A percentile compares a stretch with the other conserved stretches of the same genome.
phyloP scores from a whole-genome alignment of 2,888 invertebrate species.

The Leistus spinibarbis region DNA sequence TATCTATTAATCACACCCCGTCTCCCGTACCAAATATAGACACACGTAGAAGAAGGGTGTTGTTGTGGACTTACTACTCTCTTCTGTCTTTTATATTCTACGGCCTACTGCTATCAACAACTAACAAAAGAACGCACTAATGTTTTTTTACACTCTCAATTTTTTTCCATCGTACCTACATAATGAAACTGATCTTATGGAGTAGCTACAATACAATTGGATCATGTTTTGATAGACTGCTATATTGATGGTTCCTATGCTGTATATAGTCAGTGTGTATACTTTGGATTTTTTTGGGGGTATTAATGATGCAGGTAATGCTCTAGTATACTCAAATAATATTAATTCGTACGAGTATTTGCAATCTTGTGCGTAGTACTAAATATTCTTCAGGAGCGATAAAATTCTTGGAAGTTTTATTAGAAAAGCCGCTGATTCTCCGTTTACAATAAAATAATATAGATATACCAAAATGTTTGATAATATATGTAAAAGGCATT shows the following conservation, averaged over 20 bases:
- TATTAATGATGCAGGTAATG: too few relatives aligned
- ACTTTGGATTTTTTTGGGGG: too few relatives aligned
- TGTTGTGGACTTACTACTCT: neutral
- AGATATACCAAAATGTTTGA: too few relatives aligned
- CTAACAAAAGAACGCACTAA: neutral
- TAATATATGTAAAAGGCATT: too few relatives aligned
- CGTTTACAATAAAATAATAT: too few relatives aligned
- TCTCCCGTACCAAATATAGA: neutral
- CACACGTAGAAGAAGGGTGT: constrained; percentile 11
- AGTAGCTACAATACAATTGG: neutral
- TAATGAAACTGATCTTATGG: neutral
- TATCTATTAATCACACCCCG: constrained; percentile 34
- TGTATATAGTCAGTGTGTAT: neutral
- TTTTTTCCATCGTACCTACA: neutral
- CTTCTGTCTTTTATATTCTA: neutral
- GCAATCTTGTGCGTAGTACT: too few relatives aligned
- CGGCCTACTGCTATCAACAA: neutral
- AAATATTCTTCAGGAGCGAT: too few relatives aligned
- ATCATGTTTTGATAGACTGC: neutral
- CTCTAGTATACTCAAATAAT: too few relatives aligned
- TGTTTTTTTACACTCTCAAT: neutral
- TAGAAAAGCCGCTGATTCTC: too few relatives aligned
- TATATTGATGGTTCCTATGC: neutral
- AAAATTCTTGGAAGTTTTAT: too few relatives aligned
- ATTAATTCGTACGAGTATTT: too few relatives aligned